phyloP scores from a whole-genome alignment of 2,797 vertebrate species.

The Bradypodion ventrale region DNA sequence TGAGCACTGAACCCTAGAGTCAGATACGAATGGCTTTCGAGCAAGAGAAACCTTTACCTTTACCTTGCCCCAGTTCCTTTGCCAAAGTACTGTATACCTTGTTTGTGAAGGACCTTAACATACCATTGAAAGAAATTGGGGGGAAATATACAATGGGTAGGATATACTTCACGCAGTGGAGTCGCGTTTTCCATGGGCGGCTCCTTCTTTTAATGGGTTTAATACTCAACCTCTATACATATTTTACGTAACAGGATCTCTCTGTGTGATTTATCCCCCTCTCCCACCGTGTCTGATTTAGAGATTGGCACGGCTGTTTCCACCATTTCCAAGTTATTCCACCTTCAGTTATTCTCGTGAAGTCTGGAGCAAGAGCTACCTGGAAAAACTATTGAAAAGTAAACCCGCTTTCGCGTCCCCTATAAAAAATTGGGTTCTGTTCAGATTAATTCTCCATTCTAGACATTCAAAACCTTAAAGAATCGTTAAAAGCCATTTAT shows the following conservation, averaged over 20 bases:
- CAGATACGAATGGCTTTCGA: too few relatives aligned
- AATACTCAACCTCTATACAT: not conserved
- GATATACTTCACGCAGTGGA: slow-evolving; percentile 19
- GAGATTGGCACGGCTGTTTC: slow-evolving; percentile 45
- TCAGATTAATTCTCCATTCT: slow-evolving; percentile 62
- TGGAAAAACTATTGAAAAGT: slow-evolving; percentile 70
- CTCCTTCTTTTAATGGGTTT: slow-evolving; percentile 21
- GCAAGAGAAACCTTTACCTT: too few relatives aligned
- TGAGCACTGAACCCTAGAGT: too few relatives aligned
- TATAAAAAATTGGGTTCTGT: slow-evolving; percentile 64
- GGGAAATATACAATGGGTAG: not conserved
- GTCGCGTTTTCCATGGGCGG: slow-evolving; percentile 3
- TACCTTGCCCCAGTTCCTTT: too few relatives aligned
- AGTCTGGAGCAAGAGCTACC: slow-evolving; percentile 20
- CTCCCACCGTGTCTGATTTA: not conserved
- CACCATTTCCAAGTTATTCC: slow-evolving; percentile 35
- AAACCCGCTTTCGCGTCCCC: slow-evolving; percentile 56
- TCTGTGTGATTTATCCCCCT: not conserved
- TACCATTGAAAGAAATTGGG: not conserved
- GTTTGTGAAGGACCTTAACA: not conserved
- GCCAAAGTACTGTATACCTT: not conserved
- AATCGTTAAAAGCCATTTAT: slow-evolving; percentile 62
- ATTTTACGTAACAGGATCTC: slow-evolving; percentile 56
- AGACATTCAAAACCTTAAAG: slow-evolving; percentile 42
- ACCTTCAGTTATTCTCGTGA: slow-evolving; percentile 18